These are phyloP conservation scores for Balaeniceps rex DNA, from an alignment of 2,113 vertebrate species.

Conservation along the genomic window DNA sequence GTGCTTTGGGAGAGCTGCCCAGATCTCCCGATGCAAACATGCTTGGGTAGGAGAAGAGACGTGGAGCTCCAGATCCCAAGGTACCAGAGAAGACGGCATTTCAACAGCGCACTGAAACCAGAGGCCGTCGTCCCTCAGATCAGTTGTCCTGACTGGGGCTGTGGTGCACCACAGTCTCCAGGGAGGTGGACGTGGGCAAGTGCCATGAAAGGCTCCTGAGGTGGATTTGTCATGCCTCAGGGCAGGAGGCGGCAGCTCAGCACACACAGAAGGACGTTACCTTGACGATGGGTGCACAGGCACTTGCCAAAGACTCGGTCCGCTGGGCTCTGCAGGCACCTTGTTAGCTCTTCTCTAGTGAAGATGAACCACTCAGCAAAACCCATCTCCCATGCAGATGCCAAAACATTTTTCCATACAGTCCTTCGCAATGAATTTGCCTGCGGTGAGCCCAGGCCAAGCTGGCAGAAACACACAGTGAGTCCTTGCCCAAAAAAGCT, in stretches of 20 bases:
- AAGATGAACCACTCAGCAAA: background rate
- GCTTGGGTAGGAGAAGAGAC: background rate
- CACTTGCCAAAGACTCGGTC: background rate
- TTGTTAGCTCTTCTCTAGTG: background rate
- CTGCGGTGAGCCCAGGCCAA: background rate
- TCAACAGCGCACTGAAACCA: background rate
- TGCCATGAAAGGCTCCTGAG: background rate
- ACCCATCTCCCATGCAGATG: too few relatives aligned
- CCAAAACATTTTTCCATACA: background rate
- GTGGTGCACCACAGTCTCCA: background rate
- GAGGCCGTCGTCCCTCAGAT: background rate
- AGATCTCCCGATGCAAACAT: fast-evolving
- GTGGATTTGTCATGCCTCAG: background rate
- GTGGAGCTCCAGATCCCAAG: background rate
- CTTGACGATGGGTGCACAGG: background rate
- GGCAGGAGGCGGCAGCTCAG: background rate
- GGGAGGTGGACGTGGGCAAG: background rate
- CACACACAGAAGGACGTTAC: fast-evolving
- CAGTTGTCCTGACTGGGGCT: background rate
- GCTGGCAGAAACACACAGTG: background rate
- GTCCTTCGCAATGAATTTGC: background rate
- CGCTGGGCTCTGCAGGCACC: background rate
- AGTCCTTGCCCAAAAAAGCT: background rate
- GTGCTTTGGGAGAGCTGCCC: background rate
- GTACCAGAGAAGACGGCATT: background rate